Percentiles rank a stretch among this genome's conserved stretches.
Evolutionary conservation across 2,888 invertebrate genomes (phyloP).

Genomic region (Conus canariensis): DNA sequence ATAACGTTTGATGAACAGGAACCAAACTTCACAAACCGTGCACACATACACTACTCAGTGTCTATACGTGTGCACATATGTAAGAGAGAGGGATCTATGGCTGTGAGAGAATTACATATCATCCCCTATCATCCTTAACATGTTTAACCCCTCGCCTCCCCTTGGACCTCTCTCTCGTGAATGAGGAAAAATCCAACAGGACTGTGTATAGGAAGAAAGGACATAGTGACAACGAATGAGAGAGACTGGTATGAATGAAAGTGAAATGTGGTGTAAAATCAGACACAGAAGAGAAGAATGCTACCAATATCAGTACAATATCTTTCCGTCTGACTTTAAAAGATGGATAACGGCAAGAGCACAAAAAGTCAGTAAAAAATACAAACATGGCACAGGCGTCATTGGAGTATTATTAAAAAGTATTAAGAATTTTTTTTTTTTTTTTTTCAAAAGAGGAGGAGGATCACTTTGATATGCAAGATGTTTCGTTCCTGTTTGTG

Average conservation of each 20-base stretch:
- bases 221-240: too few relatives aligned
- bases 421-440: too few relatives aligned
- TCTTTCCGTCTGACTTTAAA: background rate
- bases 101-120: too few relatives aligned
- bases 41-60: too few relatives aligned
- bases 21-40: background rate
- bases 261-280: too few relatives aligned
- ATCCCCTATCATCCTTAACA: too few relatives aligned
- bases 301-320: background rate
- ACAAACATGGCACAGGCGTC: background rate
- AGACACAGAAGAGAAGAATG: background rate
- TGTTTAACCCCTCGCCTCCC: too few relatives aligned
- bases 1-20: background rate
- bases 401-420: constrained; percentile 7
- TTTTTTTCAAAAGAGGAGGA: background rate
- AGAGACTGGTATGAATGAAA: too few relatives aligned
- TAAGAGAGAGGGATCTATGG: too few relatives aligned
- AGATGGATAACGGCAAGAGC: background rate
- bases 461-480: constrained; percentile 27
- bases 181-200: background rate
- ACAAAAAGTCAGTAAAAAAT: background rate
- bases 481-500: constrained; percentile 23
- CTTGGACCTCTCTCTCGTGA: too few relatives aligned
- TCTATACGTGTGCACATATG: too few relatives aligned
- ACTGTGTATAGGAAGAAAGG: background rate